phyloP scores from a whole-genome alignment of 2,888 invertebrate genomes.

The Beris chalybata region DNA sequence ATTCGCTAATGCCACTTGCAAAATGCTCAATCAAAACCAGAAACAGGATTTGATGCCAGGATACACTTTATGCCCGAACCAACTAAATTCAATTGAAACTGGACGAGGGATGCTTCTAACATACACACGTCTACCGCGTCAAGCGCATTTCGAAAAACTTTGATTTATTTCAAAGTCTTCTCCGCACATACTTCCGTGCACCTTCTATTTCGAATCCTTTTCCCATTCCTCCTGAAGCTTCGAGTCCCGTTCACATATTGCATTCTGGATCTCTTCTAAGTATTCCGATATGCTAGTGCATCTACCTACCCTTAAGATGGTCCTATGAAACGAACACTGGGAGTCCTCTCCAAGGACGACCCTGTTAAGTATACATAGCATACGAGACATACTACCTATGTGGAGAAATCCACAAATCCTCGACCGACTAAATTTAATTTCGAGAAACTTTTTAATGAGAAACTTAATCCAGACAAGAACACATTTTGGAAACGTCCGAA shows the following conservation, averaged over 20 bases:
- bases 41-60: neutral
- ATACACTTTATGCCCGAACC: conserved; percentile 5
- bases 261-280: neutral
- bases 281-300: neutral
- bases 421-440: conserved; percentile 46
- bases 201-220: neutral
- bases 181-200: conserved; percentile 18
- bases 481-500: conserved; percentile 45
- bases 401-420: conserved; percentile 38
- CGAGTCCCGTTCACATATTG: conserved; percentile 18
- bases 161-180: conserved; percentile 37
- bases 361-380: neutral
- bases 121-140: conserved; percentile 34
- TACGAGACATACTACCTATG: conserved; percentile 7
- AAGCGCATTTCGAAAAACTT: conserved; percentile 37
- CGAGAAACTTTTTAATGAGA: conserved; percentile 45
- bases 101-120: neutral
- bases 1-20: too few relatives aligned
- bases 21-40: too few relatives aligned
- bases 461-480: conserved; percentile 46
- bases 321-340: neutral
- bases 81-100: conserved; percentile 18
- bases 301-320: too few relatives aligned
- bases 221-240: neutral
- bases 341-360: neutral